Conservation (phyloP, 2,888 invertebrate genomes). For the Cyrtodaria siliqua region DNA sequence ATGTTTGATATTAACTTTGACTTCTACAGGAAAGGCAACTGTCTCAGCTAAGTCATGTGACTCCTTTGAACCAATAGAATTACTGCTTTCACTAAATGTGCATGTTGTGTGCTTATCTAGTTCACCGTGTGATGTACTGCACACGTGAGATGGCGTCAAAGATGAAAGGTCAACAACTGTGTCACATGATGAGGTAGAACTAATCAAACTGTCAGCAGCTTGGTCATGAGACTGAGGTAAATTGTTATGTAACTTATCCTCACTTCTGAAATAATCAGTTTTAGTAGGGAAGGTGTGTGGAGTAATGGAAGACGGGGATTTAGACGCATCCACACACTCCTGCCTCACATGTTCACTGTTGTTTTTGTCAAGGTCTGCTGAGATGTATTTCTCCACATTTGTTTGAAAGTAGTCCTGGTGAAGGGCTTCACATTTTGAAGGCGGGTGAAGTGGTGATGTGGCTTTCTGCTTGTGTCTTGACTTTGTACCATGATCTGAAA, state of each 20-base stretch:
- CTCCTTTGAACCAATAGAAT: too few species aligned
- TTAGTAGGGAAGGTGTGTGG: neutral
- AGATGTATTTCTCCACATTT: neutral
- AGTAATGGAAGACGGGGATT: conserved; percentile 7
- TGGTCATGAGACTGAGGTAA: conserved; percentile 8
- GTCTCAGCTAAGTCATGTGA: too few species aligned
- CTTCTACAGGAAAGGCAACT: too few species aligned
- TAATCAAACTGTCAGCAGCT: conserved; percentile 12
- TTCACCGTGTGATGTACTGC: too few species aligned
- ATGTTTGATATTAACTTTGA: too few species aligned
- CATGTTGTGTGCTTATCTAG: too few species aligned
- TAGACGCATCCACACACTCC: neutral
- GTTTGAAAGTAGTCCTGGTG: conserved; percentile 33
- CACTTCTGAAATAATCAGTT: neutral
- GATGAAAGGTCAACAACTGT: conserved; percentile 12
- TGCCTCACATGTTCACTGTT: conserved; percentile 2
- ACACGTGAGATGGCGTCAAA: neutral
- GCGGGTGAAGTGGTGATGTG: neutral
- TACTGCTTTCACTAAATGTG: too few species aligned
- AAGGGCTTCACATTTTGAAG: conserved; percentile 36
- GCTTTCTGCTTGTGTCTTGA: neutral
- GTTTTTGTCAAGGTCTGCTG: neutral
- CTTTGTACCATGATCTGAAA: too few species aligned
- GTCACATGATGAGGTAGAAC: conserved; percentile 19
- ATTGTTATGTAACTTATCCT: conserved; percentile 13